Evolutionary conservation across 53 echinoderm and acorn worm species (phyloP).

Genomic region (Astropecten irregularis): DNA sequence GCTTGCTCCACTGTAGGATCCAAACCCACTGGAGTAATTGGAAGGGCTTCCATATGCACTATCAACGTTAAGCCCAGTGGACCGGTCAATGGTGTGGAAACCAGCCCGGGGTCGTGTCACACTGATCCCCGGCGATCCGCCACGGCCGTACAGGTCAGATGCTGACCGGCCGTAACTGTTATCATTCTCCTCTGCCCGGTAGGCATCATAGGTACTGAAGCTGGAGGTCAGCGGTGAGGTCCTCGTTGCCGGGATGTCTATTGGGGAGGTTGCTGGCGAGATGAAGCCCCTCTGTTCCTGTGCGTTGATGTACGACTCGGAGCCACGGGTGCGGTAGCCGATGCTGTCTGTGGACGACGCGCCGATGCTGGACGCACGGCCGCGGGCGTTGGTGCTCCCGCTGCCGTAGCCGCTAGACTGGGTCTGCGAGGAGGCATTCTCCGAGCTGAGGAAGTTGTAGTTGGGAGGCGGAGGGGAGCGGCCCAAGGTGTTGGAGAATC

Average conservation of each 20-base stretch:
- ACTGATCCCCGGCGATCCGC: not conserved
- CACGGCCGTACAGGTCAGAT: constrained; percentile 27
- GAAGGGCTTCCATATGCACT: constrained; percentile 46
- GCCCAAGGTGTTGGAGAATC: constrained; percentile 37
- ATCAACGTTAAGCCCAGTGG: constrained; percentile 35
- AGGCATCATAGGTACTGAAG: constrained; percentile 36
- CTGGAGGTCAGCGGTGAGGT: not conserved
- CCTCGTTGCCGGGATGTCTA: not conserved
- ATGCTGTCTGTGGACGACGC: constrained; percentile 26
- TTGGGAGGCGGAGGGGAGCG: constrained; percentile 34
- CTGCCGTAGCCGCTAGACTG: constrained; percentile 49
- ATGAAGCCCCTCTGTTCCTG: not conserved
- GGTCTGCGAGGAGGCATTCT: constrained; percentile 42
- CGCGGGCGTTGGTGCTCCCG: constrained; percentile 19
- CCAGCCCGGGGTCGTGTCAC: constrained; percentile 17
- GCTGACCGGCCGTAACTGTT: constrained; percentile 32
- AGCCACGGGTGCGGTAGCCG: constrained; percentile 13
- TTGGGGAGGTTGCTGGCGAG: not conserved
- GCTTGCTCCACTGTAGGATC: not conserved
- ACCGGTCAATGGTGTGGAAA: constrained; percentile 59
- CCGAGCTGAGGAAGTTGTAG: constrained; percentile 36
- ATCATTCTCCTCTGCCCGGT: not conserved
- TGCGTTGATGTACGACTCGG: constrained; percentile 1
- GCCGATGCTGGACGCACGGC: constrained; percentile 25
- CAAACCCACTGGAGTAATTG: not conserved